Percentiles rank a stretch among this genome's conserved stretches.
Conservation (phyloP, 2,113 vertebrate genomes). For the Dicerorhinus sumatrensis region DNA sequence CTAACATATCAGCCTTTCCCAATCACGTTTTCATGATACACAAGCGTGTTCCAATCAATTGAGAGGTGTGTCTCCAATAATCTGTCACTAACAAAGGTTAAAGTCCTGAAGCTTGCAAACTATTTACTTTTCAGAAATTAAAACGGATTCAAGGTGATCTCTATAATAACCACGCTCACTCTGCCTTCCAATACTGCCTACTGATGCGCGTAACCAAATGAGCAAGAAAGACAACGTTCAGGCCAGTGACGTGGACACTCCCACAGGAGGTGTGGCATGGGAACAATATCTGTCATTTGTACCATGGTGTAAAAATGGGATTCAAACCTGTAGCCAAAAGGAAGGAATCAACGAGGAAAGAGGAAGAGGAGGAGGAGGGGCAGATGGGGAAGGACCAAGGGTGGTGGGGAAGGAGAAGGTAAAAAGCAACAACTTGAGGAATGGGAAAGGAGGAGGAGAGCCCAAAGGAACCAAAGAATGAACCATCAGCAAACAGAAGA, state of each 20-base stretch:
- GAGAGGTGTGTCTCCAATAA: background rate
- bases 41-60: background rate
- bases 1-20: background rate
- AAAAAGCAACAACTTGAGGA: background rate
- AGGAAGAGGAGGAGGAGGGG: background rate
- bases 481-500: background rate
- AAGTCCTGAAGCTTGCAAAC: background rate
- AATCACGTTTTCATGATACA: background rate
- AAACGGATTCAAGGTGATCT: background rate
- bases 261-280: background rate
- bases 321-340: background rate
- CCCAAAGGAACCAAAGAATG: background rate
- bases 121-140: constrained; percentile 22
- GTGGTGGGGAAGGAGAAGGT: background rate
- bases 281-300: background rate
- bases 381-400: background rate
- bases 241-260: background rate
- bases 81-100: background rate
- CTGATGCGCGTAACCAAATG: background rate
- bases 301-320: background rate
- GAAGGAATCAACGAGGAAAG: background rate
- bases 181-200: background rate
- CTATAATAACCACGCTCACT: background rate
- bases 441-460: background rate
- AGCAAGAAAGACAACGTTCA: background rate